Evolutionary conservation across 1,140 invertebrate species (phyloP), one percentile per base, ranked within the genome.

Genomic region (Tetraneura akinire): DNA sequence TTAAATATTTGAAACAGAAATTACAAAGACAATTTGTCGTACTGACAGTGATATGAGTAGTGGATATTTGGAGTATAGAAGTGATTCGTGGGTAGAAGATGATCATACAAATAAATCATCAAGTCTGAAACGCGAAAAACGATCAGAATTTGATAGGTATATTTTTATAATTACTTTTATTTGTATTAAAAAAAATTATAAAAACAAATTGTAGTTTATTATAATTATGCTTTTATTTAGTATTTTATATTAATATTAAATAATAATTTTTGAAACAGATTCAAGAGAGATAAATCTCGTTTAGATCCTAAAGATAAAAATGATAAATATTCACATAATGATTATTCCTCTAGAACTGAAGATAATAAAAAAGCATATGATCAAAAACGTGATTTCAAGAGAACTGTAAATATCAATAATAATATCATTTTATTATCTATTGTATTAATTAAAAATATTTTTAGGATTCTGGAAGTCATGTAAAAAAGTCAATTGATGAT

Each of bases 31-130:
- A 42, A 37, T 78, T 11, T 45, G 55, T 78, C 74, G 74, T 47
- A 60, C 74, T 60, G 74, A 78, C 10, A 78, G 74, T 78, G 74
- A 78, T 60, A 78, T 78, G 74, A 78, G 74, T 60, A 78, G 74
- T 78, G 74, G 74, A 62, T 78, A 78, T 62, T 78, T 55, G 0
- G 74, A 78, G 21, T 78, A 78, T 26, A 57, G 74, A 78, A 78
- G 74, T 62, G 74, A 78, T 45, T 78, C 74, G 14, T 78, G 74
- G 74, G 42, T 78, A 45, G 74, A 78, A 21, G 74, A 78, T 78
- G 74, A 78, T 60, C 55, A 78, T 49, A 45, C 55, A 45, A 78
- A 62, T 45, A 78, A 78, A 62, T 62, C 55, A 26, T 78, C 74
- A 10, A 78, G 37, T 62, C 29, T 62, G 23, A 78, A 78, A 78